Evolutionary conservation across 2,113 vertebrate genomes (phyloP).

Genomic region (Pseudonaja textilis): DNA sequence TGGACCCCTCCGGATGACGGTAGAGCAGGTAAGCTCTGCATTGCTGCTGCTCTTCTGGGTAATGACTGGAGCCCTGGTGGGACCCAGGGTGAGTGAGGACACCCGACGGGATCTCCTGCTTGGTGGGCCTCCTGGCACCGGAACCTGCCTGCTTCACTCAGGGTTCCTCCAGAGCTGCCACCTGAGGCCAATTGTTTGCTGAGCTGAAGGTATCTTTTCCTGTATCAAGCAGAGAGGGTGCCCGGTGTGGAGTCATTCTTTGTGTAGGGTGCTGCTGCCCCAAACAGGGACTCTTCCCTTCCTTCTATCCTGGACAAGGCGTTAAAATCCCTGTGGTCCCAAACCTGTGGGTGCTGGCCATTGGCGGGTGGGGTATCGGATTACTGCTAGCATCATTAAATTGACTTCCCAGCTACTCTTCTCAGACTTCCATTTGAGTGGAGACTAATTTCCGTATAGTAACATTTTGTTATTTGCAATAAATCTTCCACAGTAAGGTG

Average conservation of each 20-base stretch:
- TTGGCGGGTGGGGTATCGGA: conserved; percentile 39
- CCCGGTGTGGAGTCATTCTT: background rate
- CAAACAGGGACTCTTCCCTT: background rate
- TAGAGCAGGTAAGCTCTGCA: background rate
- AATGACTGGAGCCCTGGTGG: background rate
- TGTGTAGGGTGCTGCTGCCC: background rate
- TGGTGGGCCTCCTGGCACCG: background rate
- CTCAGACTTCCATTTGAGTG: conserved; percentile 42
- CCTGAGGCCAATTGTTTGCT: background rate
- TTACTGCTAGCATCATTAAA: conserved; percentile 39
- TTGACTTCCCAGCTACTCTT: conserved; percentile 29
- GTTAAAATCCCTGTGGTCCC: background rate
- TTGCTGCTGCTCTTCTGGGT: background rate
- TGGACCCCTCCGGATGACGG: background rate
- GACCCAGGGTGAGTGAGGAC: background rate
- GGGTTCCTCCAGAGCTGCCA: background rate
- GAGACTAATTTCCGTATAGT: conserved; percentile 64
- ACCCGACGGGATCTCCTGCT: background rate
- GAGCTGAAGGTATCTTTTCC: background rate
- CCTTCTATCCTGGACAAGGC: background rate
- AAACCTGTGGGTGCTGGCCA: conserved; percentile 13
- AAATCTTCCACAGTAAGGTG: conserved; percentile 61
- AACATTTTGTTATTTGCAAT: conserved; percentile 66
- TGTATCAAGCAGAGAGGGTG: background rate
- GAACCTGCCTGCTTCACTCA: background rate